Base-by-base conservation (phyloP, 2,888 invertebrate species). In the Allophyes oxyacanthae region DNA sequence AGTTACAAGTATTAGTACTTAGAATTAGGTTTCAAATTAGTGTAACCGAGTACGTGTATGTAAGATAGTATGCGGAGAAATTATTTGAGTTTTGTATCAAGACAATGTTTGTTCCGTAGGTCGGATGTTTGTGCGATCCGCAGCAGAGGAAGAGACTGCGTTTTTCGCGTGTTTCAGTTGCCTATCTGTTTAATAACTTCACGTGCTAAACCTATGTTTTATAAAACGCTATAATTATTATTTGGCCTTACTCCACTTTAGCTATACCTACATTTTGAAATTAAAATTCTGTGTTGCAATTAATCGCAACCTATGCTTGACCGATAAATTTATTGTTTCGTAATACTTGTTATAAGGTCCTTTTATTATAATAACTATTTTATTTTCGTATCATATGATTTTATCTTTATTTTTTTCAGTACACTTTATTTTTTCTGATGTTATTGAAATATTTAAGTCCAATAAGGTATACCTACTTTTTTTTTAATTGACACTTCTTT, bases 51-150 rank as follows among this genome's bases (percentile, higher is more conserved):
- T 10, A 13, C 34, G 14, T 37, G 28, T 46, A 32, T 6, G 7
- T 8, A 10, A 40, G 38, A 46, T 48, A 55, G 50, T 37, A 71
- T 66, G 65, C 44, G 44, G 42, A 44, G 43, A 43, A 64, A 64
- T 66, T 57, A 54, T 66, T 65, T 20, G 52, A 71, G 20, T 55
- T 72, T 68, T 61, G 60, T 48, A 38, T 46, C 43, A 55, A 61
- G 61, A 60, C 67, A 52, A 66, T 67, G 72, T 72, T 67, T 72
- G 67, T 45, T 33, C 13, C 28, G 14, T 1, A 8, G 45, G 75
- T 85, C 90, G 92, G 92, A 92, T 92, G 92, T 92, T 92, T 90
- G 77, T 70, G 75, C 86, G 82, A 83, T 79, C 85, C 85, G 75
- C 65, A 66, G 66, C 71, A 77, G 79, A 86, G 85, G 87, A 85